Conservation (phyloP, 2,113 vertebrate species). For the Nibea albiflora region DNA sequence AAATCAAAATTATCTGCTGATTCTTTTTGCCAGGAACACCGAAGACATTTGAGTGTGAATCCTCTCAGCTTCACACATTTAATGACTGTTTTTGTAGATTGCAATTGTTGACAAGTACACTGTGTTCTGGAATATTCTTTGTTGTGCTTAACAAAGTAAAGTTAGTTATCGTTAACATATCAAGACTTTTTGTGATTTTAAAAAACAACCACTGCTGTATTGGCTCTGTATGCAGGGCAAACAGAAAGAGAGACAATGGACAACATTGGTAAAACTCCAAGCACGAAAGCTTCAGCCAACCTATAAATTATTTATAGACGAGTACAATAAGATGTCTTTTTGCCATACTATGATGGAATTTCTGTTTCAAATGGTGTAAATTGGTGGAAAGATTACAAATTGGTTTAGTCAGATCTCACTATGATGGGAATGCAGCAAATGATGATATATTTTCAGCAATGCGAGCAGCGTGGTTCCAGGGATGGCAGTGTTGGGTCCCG, state of each 20-base stretch:
- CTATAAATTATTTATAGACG: no score
- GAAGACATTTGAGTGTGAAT: slow-evolving; percentile 34
- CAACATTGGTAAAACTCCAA: not conserved
- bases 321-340: no score
- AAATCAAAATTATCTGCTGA: slow-evolving; percentile 8
- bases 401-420: no score
- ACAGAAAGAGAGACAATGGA: not conserved
- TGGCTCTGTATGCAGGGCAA: not conserved
- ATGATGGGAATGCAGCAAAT: no score
- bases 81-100: slow-evolving; percentile 25
- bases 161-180: slow-evolving; percentile 9
- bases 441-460: no score
- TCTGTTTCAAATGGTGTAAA: no score
- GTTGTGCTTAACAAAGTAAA: slow-evolving; percentile 4
- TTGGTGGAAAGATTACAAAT: no score
- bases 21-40: slow-evolving; percentile 17
- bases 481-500: no score
- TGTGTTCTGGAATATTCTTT: slow-evolving; percentile 11
- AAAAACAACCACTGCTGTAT: slow-evolving; percentile 5
- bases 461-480: no score
- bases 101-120: slow-evolving; percentile 45
- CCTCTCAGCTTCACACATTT: slow-evolving; percentile 52
- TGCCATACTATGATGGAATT: no score
- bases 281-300: not conserved
- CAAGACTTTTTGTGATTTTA: slow-evolving; percentile 14